phyloP scores from a whole-genome alignment of 2,113 vertebrate species.

The Hippocampus abdominalis region DNA sequence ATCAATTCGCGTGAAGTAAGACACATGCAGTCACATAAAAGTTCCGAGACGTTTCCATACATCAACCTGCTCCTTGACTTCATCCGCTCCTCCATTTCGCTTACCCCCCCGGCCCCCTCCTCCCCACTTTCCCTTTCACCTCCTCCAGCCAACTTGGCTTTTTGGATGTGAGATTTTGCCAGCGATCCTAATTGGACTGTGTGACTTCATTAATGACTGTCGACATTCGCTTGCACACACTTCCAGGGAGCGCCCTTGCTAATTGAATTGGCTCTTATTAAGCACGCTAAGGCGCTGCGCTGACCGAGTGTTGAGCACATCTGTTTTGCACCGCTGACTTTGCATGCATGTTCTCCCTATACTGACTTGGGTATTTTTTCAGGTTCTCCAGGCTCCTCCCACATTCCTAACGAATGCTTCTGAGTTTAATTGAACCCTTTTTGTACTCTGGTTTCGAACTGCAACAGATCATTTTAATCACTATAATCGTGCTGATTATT shows the following conservation, averaged over 20 bases:
- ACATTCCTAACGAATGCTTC: not conserved
- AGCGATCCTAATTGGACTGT: conserved; percentile 63
- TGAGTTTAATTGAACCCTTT: too few species aligned
- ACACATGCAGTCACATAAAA: conserved; percentile 25
- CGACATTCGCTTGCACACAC: conserved; percentile 37
- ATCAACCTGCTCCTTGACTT: conserved; percentile 13
- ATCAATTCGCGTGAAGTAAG: conserved; percentile 39
- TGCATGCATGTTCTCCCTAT: not conserved
- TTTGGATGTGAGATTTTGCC: conserved; percentile 47
- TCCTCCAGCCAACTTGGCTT: conserved; percentile 43
- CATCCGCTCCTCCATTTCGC: conserved; percentile 1
- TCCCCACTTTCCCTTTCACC: conserved; percentile 4
- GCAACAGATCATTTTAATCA: too few species aligned
- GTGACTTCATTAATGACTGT: conserved; percentile 55
- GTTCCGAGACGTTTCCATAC: conserved; percentile 8
- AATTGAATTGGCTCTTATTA: conserved; percentile 70
- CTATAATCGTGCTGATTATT: too few species aligned
- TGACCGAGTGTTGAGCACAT: not conserved
- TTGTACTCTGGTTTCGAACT: too few species aligned
- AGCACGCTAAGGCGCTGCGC: conserved; percentile 45
- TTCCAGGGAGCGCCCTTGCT: conserved; percentile 42
- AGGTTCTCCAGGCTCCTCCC: not conserved
- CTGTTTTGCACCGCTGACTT: not conserved
- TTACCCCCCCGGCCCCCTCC: conserved; percentile 1
- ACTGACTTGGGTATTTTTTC: not conserved